phyloP scores from a whole-genome alignment of 2,888 invertebrate genomes.

The Plebejus melissa region DNA sequence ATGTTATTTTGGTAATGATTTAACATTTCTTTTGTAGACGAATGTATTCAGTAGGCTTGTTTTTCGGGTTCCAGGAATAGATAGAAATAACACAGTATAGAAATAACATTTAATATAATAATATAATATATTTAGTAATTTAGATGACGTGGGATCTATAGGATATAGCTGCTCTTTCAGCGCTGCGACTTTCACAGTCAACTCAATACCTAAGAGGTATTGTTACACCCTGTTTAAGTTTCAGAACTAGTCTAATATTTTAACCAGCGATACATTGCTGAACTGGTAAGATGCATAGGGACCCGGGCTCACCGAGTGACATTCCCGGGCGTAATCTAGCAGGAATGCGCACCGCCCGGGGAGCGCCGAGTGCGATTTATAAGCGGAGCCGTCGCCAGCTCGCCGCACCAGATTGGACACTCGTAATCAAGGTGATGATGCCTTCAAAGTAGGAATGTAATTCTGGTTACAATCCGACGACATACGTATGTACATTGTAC shows the following conservation, averaged over 20 bases:
- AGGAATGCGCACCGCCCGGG: not conserved
- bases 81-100: not conserved
- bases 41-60: not conserved
- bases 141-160: no score
- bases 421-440: not conserved
- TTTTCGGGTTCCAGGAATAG: not conserved
- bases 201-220: no score
- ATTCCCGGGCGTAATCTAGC: not conserved
- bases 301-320: not conserved
- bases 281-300: not conserved
- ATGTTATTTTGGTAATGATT: not conserved
- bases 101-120: not conserved
- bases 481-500: not conserved
- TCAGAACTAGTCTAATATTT: not conserved
- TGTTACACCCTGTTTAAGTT: not conserved
- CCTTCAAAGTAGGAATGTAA: not conserved
- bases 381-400: not conserved
- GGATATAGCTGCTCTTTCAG: no score
- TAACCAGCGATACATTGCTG: not conserved
- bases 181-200: no score
- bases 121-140: no score
- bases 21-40: not conserved
- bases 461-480: not conserved
- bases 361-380: conserved; percentile 1
- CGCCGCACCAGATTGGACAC: not conserved